Evolutionary conservation across 2,797 vertebrate genomes (phyloP), one percentile per base, ranked within the genome.

Genomic region (Lepus townsendii): DNA sequence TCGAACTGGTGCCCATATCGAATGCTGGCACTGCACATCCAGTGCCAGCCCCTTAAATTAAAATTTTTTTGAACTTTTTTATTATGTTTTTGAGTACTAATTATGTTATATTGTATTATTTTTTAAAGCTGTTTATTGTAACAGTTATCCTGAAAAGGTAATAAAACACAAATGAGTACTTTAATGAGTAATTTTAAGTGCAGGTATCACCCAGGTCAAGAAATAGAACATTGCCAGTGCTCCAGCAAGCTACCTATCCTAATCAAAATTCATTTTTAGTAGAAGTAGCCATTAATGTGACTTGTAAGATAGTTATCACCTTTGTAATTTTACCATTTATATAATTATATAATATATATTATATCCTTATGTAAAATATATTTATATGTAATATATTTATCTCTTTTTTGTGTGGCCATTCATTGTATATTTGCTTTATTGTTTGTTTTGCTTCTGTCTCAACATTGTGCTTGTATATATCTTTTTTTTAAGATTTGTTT

Each of bases 71-170:
- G 62, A 62, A 63, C 27, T 7, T 35, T 1, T 95, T 87, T 87
- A 88, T 72, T 84, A 12, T 73, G 62, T 66, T 90, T 71, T 92
- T 93, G 63, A 80, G 71, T 35, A 32, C 63, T 82, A 91, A 2
- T 50, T 93, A 30, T 77, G 38, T 62, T 66, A 6, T 84, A 47
- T 86, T 3, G 30, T 42, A 20, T 60, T 87, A 20, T 83, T 42
- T 27, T 1, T 27, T 75, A 63, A 50, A 80, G 7, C 5, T 57
- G 52, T 63, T 84, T 94, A 50, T 63, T 73, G 7, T 86, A 71
- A 82, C 88, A 83, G 35, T 8, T 47, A 65, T 24, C 75, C 72
- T 16, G 7, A 83, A 89, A 92, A 60, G 35, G 78, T 95, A 88
- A 42, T 75, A 80, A 91, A 91, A 83, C 32, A 75, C 68, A 83